phyloP scores from a whole-genome alignment of 2,113 vertebrate species.

The Vireo altiloquus region DNA sequence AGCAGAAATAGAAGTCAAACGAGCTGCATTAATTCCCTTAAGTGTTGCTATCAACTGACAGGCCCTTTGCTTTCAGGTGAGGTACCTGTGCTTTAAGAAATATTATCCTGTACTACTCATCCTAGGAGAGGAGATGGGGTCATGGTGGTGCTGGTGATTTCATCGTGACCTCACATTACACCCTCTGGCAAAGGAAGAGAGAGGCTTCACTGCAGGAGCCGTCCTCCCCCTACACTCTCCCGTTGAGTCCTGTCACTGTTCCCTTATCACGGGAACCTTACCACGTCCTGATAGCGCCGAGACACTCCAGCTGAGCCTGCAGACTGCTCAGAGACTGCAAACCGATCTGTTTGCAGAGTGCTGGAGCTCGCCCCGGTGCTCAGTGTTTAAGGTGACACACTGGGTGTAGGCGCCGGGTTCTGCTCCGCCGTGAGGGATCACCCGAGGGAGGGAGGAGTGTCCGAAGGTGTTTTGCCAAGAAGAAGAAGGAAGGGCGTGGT shows the following conservation, averaged over 20 bases:
- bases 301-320: neutral
- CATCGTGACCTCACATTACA: neutral
- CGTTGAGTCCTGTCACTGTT: neutral
- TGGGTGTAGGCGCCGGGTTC: accelerated
- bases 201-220: no score
- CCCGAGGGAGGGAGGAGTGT: neutral
- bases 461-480: neutral
- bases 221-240: no score
- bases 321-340: accelerated
- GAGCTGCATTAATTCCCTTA: neutral
- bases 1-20: neutral
- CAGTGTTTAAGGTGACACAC: no score
- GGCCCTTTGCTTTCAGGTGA: neutral
- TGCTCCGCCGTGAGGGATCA: neutral
- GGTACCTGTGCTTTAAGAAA: neutral
- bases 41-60: neutral
- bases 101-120: neutral
- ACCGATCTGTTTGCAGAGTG: no score
- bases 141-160: neutral
- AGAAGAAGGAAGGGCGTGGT: constrained; percentile 1
- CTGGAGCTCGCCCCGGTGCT: neutral
- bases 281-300: neutral
- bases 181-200: neutral
- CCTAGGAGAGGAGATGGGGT: neutral
- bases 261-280: neutral